Base-by-base conservation (phyloP, 35 echinoderm and acorn worm genomes). In the Heliocidaris erythrogramma region DNA sequence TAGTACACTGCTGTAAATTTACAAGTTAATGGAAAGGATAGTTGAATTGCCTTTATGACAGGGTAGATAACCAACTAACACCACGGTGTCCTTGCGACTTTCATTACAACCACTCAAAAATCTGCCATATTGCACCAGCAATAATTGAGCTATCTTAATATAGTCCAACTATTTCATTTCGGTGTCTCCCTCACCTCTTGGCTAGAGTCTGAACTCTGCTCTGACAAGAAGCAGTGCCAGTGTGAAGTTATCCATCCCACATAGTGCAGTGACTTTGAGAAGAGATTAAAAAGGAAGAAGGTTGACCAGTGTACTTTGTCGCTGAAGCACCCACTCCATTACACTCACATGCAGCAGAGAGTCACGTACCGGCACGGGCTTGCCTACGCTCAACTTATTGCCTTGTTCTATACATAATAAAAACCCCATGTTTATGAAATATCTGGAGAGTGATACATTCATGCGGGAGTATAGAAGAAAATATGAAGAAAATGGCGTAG, bases 231-330 rank as follows among this genome's bases (percentile, higher is more conserved):
- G 65, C 65, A 3, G 65, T 78, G 21, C 65, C 65, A 18, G 87
- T 89, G 87, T 89, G 87, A 89, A 89, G 87, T 31, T 89, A 89
- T 89, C 87, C 65, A 78, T 78, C 27, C 18, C 65, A 32, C 9
- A 89, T 89, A 89, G 87, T 89, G 24, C 87, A 89, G 87, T 89
- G 87, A 89, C 87, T 47, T 89, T 48, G 47, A 32, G 87, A 89
- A 6, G 87, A 89, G 87, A 89, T 48, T 32, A 89, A 89, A 48
- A 87, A 89, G 12, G 11, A 35, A 17, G 24, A 13, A 42, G 32
- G 29, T 32, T 89, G 87, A 89, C 87, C 87, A 89, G 87, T 89
- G 87, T 47, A 89, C 87, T 32, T 42, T 89, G 31, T 31, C 31
- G 87, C 47, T 47, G 14, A 30, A 89, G 87, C 47, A 18, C 17